Base-by-base conservation (phyloP, 2,113 vertebrate species). In the Pelecanus crispus region DNA sequence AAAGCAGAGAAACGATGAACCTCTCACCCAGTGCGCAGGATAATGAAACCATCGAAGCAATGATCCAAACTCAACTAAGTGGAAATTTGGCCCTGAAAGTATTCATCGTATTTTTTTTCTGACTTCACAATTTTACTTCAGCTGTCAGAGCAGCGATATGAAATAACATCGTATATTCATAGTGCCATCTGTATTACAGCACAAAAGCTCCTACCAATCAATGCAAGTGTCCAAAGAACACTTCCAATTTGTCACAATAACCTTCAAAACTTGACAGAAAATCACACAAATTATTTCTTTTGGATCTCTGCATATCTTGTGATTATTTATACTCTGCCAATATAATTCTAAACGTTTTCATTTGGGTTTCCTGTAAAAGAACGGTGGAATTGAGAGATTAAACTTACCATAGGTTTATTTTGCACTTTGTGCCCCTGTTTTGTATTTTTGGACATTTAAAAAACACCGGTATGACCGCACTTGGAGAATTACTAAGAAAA, bases 201-300 rank as follows among this genome's bases (percentile, higher is more conserved):
- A 81, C 82, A 67, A 88, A 88, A 85, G 88, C 92, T 90, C 93
- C 93, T 34, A 47, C 88, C 75, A 70, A 73, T 77, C 94, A 86
- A 86, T 56, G 83, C 81, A 49, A 93, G 59, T 77, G 88, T 73
- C 90, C 96, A 96, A 66, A 66, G 82, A 90, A 90, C 82, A 31
- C 86, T 80, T 82, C 88, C 82, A 73, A 44, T 93, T 94, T 84
- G 92, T 96, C 90, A 96, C 90, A 93, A 86, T 74, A 93, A 95
- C 85, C 94, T 93, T 94, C 94, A 92, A 94, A 95, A 90, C 84
- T 49, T 72, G 94, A 96, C 89, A 94, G 94, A 79, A 95, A 95
- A 91, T 59, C 72, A 92, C 47, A 86, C 93, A 83, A 84, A 67
- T 89, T 56, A 77, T 79, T 94, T 80, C 65, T 63, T 68, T 67